Evolutionary conservation across 2,888 invertebrate species (phyloP).

Genomic region (Odiellus spinosus): DNA sequence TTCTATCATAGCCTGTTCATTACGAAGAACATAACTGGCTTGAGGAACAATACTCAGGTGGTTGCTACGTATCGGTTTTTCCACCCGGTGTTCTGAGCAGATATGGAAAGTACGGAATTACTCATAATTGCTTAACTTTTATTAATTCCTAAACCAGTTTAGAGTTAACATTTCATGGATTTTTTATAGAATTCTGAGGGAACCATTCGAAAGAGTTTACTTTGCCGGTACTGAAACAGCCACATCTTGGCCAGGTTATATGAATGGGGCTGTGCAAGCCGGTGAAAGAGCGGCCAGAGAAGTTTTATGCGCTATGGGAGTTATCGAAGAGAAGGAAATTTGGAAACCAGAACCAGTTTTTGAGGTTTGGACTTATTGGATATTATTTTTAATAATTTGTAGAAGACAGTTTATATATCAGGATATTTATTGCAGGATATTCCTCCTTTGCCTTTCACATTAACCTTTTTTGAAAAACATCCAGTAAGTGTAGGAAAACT

Average conservation of each 20-base stretch:
- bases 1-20: conserved; percentile 5
- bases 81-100: conserved; percentile 26
- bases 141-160: too few relatives aligned
- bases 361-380: too few relatives aligned
- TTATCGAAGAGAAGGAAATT: too few relatives aligned
- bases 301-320: not conserved
- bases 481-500: too few relatives aligned
- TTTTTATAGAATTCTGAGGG: conserved; percentile 15
- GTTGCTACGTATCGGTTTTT: conserved; percentile 26
- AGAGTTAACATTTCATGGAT: too few relatives aligned
- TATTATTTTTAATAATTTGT: too few relatives aligned
- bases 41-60: conserved; percentile 26
- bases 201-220: conserved; percentile 22
- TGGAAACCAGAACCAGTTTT: too few relatives aligned
- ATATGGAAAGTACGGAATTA: conserved; percentile 22
- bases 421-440: too few relatives aligned
- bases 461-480: too few relatives aligned
- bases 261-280: conserved; percentile 15
- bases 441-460: too few relatives aligned
- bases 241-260: conserved; percentile 11
- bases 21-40: conserved; percentile 26
- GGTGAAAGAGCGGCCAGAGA: conserved; percentile 18
- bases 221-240: conserved; percentile 19
- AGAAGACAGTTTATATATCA: too few relatives aligned
- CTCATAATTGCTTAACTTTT: too few relatives aligned